Base-by-base conservation (phyloP, 2,113 vertebrate species). In the Alethe castanea region DNA sequence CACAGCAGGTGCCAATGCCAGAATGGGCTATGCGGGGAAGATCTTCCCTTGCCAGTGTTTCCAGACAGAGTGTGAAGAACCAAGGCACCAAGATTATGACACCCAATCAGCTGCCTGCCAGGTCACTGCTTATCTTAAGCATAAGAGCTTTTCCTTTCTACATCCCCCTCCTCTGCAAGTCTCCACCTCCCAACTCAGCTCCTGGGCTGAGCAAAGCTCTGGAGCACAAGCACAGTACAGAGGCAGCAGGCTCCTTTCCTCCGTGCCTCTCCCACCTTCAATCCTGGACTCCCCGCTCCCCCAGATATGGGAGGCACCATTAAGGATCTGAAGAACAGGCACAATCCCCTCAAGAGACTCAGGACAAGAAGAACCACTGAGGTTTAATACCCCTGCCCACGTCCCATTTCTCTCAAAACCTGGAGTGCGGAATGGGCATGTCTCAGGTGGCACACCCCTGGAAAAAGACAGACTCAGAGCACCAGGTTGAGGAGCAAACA, bases 1-100 rank as follows among this genome's bases (percentile, higher is more conserved):
- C 66, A 53, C 44, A 52, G 81, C 48, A 83, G 73, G 19, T 69
- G 40, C 53, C 76, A 47, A 1, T 1, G 12, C 45, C 70, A 65
- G 70, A 42, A 26, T 0, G 0, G 44, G 22, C 38, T 22, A 5
- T 0, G 3, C 35, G n/a, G 22, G 26, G 29, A 60, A 73, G 61
- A 85, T 9, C 2, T 16, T 88, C 62, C 62, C 61, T 62, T 62
- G 57, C n/a, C 50, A 24, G 65, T 26, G 67, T 47, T 74, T 77
- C 35, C 73, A 81, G 88, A 57, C 1, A 57, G 20, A 35, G 44
- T 16, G 3, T 4, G 44, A 83, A 86, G 70, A 65, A 64, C 35
- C 54, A 53, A 74, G 69, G 70, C 70, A 82, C 25, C 18, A 52
- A 71, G 92, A 74, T 66, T 44, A 45, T 3, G 35, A 65, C 60